Evolutionary conservation across 92 coral and sea anemone species (phyloP).

Genomic region (Ricordea florida): DNA sequence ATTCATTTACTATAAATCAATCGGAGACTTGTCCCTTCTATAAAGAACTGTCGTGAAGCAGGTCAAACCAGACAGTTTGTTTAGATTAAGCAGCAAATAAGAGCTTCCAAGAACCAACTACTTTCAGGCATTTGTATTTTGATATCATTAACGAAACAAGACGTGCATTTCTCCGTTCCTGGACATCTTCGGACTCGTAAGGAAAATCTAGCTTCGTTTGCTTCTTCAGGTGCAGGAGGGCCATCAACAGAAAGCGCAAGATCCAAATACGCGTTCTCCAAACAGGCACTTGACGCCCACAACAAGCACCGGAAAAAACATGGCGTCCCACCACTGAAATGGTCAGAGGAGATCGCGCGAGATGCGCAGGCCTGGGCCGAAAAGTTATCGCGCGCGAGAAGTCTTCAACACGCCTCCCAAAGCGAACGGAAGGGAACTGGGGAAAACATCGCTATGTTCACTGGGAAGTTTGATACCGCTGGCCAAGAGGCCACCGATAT

Average conservation of each 20-base stretch:
- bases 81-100: too few species aligned
- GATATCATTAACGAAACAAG: too few species aligned
- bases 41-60: too few species aligned
- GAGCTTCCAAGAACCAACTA: too few species aligned
- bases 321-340: slow-evolving; percentile 71
- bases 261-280: slow-evolving; percentile 13
- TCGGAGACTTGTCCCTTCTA: too few species aligned
- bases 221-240: not conserved
- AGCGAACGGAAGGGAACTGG: slow-evolving; percentile 75
- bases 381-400: slow-evolving; percentile 75
- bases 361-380: slow-evolving; percentile 98
- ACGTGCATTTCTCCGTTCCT: too few species aligned
- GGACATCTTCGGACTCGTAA: too few species aligned
- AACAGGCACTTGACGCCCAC: slow-evolving; percentile 83
- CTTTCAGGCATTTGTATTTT: too few species aligned
- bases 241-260: not conserved
- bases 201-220: too few species aligned
- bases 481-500: slow-evolving; percentile 84
- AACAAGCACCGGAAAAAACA: slow-evolving; percentile 86
- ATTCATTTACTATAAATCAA: too few species aligned
- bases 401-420: slow-evolving; percentile 69
- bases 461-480: slow-evolving; percentile 79
- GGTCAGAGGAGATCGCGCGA: slow-evolving; percentile 88
- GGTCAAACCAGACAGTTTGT: too few species aligned
- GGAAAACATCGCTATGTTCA: slow-evolving; percentile 91